These are phyloP conservation scores for Elachura formosa DNA, from an alignment of 2,113 vertebrate genomes.

Conservation along the genomic window DNA sequence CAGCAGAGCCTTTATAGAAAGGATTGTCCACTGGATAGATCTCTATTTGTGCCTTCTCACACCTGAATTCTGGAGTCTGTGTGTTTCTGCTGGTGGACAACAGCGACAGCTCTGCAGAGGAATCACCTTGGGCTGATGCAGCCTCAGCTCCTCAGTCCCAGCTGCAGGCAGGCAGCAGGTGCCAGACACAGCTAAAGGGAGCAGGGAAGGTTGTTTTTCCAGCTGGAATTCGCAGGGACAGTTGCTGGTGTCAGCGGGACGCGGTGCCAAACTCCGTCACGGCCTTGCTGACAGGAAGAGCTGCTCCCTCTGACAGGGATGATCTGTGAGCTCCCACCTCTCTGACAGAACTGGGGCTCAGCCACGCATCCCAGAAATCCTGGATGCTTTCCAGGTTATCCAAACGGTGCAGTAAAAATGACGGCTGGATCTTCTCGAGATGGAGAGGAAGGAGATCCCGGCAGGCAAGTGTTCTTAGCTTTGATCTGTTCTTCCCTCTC, in stretches of 20 bases:
- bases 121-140: background rate
- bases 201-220: background rate
- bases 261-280: background rate
- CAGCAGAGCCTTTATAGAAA: too few species aligned
- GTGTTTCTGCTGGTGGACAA: too few species aligned
- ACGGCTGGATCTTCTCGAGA: background rate
- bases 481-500: background rate
- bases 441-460: background rate
- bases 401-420: accelerated
- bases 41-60: too few species aligned
- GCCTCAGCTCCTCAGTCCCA: background rate
- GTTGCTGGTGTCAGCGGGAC: background rate
- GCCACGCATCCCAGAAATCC: background rate
- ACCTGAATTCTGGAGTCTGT: too few species aligned
- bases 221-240: background rate
- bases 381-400: background rate
- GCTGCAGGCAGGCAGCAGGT: background rate
- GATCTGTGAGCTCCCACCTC: background rate
- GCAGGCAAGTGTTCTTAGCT: background rate
- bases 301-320: background rate
- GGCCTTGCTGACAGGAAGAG: conserved; percentile 1
- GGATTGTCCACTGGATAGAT: too few species aligned
- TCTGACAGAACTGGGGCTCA: background rate
- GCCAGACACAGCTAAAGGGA: background rate
- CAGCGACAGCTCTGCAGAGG: too few species aligned